Base-by-base conservation (phyloP, 2,888 invertebrate genomes). In the Meliscaeva auricollis region DNA sequence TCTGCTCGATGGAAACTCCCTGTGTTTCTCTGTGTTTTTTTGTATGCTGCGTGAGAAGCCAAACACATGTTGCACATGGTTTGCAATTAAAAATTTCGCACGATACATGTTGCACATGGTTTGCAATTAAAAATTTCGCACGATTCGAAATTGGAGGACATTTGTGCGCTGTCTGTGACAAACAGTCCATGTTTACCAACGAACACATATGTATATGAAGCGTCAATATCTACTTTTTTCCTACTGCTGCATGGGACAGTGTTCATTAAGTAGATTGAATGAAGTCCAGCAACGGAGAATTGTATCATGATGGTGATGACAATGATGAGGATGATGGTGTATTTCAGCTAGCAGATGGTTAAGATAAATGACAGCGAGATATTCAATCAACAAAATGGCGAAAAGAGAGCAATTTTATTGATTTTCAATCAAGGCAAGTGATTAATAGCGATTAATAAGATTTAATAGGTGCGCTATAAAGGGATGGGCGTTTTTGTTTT, bases 111-210 rank as follows among this genome's bases (percentile, higher is more conserved):
- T n/a, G n/a, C n/a, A n/a, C n/a, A n/a, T n/a, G n/a, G n/a, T n/a
- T n/a, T n/a, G n/a, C n/a, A 85, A 85, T 85, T 85, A 85, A 80
- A 73, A 80, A 85, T 46, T 76, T 80, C 66, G 80, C 80, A 76
- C 76, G 60, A 73, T 62, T 72, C 56, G 62, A 68, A 85, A 85
- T 80, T 80, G 80, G 72, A 80, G 70, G 76, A 76, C 76, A 76
- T 75, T 80, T 64, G 66, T 75, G 78, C 44, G 62, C 64, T 58
- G 70, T 56, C 32, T 38, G 66, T 3, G 26, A 52, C 46, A 52
- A 50, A 44, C 64, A 66, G 75, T 44, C 22, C 66, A 38, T 52
- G 48, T 44, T 75, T 48, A 41, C 11, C 2, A 13, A 35, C 20
- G 38, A 22, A 38, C 48, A 50, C 54, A 32, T 15, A 13, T 52